phyloP scores from a whole-genome alignment of 2,888 invertebrate species.

The Drosophila phalerata region DNA sequence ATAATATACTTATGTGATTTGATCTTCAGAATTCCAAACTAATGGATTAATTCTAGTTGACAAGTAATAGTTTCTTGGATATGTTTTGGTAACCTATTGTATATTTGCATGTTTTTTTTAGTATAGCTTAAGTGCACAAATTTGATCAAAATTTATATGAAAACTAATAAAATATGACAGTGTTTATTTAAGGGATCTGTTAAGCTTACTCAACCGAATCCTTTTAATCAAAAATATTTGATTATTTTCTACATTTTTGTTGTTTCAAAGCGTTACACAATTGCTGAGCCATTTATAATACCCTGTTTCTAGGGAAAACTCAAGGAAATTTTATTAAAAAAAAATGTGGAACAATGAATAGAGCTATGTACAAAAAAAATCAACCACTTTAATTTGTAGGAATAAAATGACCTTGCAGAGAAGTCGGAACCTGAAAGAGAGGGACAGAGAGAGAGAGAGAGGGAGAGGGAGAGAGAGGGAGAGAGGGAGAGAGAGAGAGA shows the following conservation, averaged over 20 bases:
- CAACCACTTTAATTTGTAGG: constrained; percentile 60
- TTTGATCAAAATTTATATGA: too few relatives aligned
- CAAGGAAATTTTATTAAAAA: constrained; percentile 17
- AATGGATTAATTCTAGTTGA: too few relatives aligned
- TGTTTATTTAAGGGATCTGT: background rate
- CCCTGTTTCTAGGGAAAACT: constrained; percentile 3
- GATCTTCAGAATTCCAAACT: too few relatives aligned
- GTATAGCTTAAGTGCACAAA: too few relatives aligned
- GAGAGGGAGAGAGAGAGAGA: background rate
- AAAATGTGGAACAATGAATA: constrained; percentile 11
- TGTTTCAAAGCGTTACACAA: constrained; percentile 2
- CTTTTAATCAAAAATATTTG: background rate
- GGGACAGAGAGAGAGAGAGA: background rate
- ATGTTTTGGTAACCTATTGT: too few relatives aligned
- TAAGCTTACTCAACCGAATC: background rate
- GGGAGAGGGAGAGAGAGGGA: background rate
- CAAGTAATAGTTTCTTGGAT: too few relatives aligned
- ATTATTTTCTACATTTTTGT: background rate
- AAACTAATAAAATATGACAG: too few relatives aligned
- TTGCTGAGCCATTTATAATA: constrained; percentile 5
- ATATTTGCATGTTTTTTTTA: too few relatives aligned
- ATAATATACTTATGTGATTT: too few relatives aligned
- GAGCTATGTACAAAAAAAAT: constrained; percentile 24
- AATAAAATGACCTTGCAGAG: constrained; percentile 63
- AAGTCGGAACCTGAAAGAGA: constrained; percentile 20